Evolutionary conservation across 2,888 invertebrate genomes (phyloP).

Genomic region (Temnothorax unifasciatus): DNA sequence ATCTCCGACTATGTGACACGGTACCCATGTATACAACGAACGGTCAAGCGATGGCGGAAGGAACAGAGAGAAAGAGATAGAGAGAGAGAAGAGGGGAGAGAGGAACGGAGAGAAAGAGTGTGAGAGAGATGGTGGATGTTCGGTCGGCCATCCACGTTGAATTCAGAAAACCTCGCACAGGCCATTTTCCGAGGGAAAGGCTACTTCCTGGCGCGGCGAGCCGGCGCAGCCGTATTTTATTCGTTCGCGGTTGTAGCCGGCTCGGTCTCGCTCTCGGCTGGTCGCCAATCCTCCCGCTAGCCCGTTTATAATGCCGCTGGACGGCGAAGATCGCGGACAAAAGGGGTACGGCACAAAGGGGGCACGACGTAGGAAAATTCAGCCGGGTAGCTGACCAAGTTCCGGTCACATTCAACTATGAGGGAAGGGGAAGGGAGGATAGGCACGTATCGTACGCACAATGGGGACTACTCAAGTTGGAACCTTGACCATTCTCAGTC

Average conservation of each 20-base stretch:
- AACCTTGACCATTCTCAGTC: neutral
- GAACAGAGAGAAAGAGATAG: neutral
- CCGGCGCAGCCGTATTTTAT: slow-evolving; percentile 74
- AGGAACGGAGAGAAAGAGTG: neutral
- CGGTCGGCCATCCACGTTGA: slow-evolving; percentile 63
- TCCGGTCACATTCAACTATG: slow-evolving; percentile 70
- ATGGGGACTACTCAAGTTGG: slow-evolving; percentile 40
- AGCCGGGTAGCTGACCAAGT: slow-evolving; percentile 75
- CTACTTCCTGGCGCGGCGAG: slow-evolving; percentile 70
- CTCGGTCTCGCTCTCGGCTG: slow-evolving; percentile 30
- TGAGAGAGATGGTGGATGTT: slow-evolving; percentile 39
- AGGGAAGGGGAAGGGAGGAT: slow-evolving; percentile 18
- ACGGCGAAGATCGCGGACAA: slow-evolving; percentile 76
- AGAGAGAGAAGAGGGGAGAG: neutral
- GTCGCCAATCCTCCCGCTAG: slow-evolving; percentile 32
- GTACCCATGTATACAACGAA: slow-evolving; percentile 41
- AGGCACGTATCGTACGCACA: slow-evolving; percentile 62
- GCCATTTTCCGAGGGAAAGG: slow-evolving; percentile 71
- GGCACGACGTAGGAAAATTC: slow-evolving; percentile 73
- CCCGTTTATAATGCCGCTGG: slow-evolving; percentile 72
- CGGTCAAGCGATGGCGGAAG: slow-evolving; percentile 40
- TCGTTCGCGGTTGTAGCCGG: slow-evolving; percentile 66
- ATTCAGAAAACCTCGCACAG: slow-evolving; percentile 72
- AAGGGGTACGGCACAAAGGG: slow-evolving; percentile 68
- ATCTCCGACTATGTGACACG: neutral